phyloP scores from a whole-genome alignment of 1,140 invertebrate species.

The Solenopsis invicta region DNA sequence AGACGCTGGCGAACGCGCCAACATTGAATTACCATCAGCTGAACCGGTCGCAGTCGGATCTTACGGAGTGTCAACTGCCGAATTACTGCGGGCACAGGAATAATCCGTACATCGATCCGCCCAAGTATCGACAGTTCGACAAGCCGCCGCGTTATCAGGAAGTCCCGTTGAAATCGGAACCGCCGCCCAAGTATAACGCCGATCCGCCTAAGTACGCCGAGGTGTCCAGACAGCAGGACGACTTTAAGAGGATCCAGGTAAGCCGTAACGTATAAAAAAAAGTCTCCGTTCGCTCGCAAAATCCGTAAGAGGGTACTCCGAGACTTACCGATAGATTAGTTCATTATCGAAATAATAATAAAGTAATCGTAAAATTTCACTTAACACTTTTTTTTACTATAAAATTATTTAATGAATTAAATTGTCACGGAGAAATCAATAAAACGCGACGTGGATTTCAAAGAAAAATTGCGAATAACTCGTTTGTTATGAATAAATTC shows the following conservation, averaged over 20 bases:
- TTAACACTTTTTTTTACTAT: background rate
- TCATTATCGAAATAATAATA: background rate
- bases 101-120: conserved; percentile 78
- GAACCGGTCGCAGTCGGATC: conserved; percentile 75
- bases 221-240: conserved; percentile 79
- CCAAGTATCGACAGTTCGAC: conserved; percentile 82
- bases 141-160: conserved; percentile 84
- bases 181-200: conserved; percentile 81
- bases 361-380: background rate
- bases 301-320: background rate
- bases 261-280: conserved; percentile 21
- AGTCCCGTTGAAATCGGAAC: conserved; percentile 78
- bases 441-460: background rate
- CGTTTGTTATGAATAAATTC: background rate
- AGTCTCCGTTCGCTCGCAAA: background rate
- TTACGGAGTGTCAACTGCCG: conserved; percentile 74
- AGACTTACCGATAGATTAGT: background rate
- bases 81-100: conserved; percentile 73
- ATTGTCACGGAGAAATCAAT: background rate
- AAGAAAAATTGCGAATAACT: background rate
- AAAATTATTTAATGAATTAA: background rate
- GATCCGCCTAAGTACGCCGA: conserved; percentile 83
- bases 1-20: conserved; percentile 20
- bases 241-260: conserved; percentile 80
- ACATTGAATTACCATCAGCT: conserved; percentile 66